phyloP scores from a whole-genome alignment of 2,113 vertebrate species.

The Cepphus grylle region DNA sequence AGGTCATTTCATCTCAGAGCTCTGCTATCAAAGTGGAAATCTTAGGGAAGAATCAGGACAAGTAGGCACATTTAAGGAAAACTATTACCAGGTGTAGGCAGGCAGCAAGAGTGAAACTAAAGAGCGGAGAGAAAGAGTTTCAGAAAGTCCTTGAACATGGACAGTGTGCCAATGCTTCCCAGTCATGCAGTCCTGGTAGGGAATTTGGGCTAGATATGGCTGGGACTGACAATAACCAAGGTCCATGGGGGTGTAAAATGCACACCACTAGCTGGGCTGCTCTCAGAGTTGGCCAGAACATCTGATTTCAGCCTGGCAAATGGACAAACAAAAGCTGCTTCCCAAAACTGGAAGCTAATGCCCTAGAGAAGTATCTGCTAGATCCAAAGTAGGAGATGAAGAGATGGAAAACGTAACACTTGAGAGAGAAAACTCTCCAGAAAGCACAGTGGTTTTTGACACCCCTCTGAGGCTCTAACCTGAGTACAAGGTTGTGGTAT shows the following conservation, averaged over 20 bases:
- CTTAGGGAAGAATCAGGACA: neutral
- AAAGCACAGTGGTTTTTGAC: neutral
- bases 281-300: neutral
- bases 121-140: neutral
- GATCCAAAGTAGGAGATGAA: neutral
- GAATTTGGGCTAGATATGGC: neutral
- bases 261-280: neutral
- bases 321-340: neutral
- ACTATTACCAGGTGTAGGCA: neutral
- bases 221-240: neutral
- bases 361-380: neutral
- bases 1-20: neutral
- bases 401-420: neutral
- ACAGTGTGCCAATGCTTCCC: neutral
- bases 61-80: neutral
- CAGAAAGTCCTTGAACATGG: neutral
- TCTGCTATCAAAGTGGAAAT: neutral
- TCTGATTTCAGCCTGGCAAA: neutral
- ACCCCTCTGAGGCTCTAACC: neutral
- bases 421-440: neutral
- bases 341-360: neutral
- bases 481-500: neutral
- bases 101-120: neutral
- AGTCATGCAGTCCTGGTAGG: neutral
- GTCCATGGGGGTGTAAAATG: rapidly evolving